Conservation (phyloP, 2,797 vertebrate species). For the Channa striata region DNA sequence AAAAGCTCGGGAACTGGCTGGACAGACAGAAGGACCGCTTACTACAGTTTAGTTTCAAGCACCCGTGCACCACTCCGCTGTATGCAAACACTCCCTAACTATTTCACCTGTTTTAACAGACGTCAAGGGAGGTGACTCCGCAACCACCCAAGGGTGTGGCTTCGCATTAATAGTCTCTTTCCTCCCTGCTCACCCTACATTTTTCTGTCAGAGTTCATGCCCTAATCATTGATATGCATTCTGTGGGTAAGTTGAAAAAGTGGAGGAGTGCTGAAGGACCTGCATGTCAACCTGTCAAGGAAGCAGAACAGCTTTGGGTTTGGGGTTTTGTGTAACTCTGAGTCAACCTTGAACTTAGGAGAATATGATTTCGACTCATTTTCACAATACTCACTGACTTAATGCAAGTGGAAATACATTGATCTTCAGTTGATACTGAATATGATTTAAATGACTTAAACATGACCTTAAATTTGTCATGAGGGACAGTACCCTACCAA, state of each 20-base stretch:
- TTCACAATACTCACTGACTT: not conserved
- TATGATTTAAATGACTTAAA: not conserved
- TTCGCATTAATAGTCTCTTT: slow-evolving; percentile 34
- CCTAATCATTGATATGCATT: not conserved
- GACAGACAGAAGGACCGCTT: slow-evolving; percentile 15
- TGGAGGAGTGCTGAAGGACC: slow-evolving; percentile 59
- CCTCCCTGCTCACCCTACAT: slow-evolving; percentile 1
- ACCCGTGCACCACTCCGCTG: slow-evolving; percentile 46
- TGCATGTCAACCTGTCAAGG: slow-evolving; percentile 54
- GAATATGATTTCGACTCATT: not conserved
- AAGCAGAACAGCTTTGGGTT: slow-evolving; percentile 38
- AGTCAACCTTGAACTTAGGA: not conserved
- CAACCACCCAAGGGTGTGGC: slow-evolving; percentile 78
- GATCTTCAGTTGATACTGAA: not conserved
- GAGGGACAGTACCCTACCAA: not conserved
- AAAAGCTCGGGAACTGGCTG: not conserved
- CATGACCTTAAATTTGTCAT: not conserved
- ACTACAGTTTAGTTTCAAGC: slow-evolving; percentile 6
- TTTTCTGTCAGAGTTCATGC: slow-evolving; percentile 17
- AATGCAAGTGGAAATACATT: not conserved
- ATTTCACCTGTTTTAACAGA: slow-evolving; percentile 64
- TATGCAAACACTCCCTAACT: slow-evolving; percentile 56
- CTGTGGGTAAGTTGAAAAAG: slow-evolving; percentile 14
- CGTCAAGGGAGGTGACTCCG: slow-evolving; percentile 70
- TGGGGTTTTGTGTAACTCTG: slow-evolving; percentile 4